A percentile compares a stretch with the other conserved stretches of the same genome.
Evolutionary conservation across 30 jellyfish, hydroid and myxozoan genomes (phyloP).

Genomic region (Hydractinia echinata): DNA sequence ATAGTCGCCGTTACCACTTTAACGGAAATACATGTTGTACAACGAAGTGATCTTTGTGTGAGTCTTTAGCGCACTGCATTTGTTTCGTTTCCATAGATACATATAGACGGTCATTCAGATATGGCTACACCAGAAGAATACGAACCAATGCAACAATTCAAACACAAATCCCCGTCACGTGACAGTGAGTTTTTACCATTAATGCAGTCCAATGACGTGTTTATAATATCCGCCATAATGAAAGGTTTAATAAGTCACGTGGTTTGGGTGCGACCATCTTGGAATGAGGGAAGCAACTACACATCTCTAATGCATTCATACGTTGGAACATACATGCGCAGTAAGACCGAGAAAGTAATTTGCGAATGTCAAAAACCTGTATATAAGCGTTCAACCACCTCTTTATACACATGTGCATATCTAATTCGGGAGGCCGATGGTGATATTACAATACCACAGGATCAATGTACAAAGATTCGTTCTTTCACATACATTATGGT

Average conservation of each 20-base stretch:
- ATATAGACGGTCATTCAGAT: conserved; percentile 52
- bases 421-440: background rate
- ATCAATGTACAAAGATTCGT: background rate
- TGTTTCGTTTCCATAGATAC: conserved; percentile 27
- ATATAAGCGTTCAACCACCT: background rate
- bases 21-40: background rate
- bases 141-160: background rate
- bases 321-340: conserved; percentile 11
- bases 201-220: conserved; percentile 51
- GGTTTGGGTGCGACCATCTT: conserved; percentile 31
- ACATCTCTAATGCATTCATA: background rate
- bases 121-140: conserved; percentile 36
- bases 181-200: conserved; percentile 20
- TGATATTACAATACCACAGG: conserved; percentile 10
- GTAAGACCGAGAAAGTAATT: background rate
- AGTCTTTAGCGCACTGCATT: background rate
- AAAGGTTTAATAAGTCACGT: conserved; percentile 25
- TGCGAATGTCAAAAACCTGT: conserved; percentile 25
- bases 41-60: background rate
- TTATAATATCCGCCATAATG: conserved; percentile 36
- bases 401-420: background rate
- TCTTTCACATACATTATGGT: background rate
- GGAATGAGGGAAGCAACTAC: conserved; percentile 8
- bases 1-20: too few species aligned
- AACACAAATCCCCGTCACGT: conserved; percentile 9